Evolutionary conservation across 2,888 invertebrate species (phyloP).

Genomic region (Hydrotaea diabolus): DNA sequence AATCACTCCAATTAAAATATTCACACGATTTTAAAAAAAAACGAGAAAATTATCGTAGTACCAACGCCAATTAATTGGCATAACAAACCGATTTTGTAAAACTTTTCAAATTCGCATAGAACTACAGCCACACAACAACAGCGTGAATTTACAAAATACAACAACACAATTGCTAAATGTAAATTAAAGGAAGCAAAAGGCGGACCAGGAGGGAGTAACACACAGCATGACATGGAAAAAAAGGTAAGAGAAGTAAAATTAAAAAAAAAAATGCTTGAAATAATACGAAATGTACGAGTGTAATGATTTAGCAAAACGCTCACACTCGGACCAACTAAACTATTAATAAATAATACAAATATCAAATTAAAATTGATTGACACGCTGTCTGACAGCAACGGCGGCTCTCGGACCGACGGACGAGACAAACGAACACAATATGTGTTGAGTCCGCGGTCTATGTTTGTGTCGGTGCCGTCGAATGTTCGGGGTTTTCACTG

Average conservation of each 20-base stretch:
- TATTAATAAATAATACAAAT: conserved; percentile 67
- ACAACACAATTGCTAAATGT: conserved; percentile 42
- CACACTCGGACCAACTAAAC: conserved; percentile 26
- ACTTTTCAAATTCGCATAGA: conserved; percentile 1
- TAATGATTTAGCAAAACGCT: neutral
- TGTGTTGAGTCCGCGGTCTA: neutral
- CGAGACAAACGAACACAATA: neutral
- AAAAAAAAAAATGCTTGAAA: neutral
- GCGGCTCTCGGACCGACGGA: conserved; percentile 7
- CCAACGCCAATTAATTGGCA: conserved; percentile 16
- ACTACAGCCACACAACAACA: conserved; percentile 5
- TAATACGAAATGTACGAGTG: neutral
- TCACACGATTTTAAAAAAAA: conserved; percentile 28
- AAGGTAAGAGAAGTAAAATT: conserved; percentile 24
- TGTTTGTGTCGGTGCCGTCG: neutral
- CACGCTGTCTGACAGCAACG: conserved; percentile 54
- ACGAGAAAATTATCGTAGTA: neutral
- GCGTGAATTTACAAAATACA: conserved; percentile 48
- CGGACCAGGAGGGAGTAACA: neutral
- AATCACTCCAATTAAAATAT: conserved; percentile 25
- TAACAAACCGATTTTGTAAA: conserved; percentile 26
- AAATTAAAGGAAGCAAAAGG: conserved; percentile 3
- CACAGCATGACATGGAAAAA: neutral
- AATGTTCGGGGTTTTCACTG: neutral
- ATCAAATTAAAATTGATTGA: conserved; percentile 65